Evolutionary conservation across 2,888 invertebrate genomes (phyloP).

Genomic region (Unio delphinus): DNA sequence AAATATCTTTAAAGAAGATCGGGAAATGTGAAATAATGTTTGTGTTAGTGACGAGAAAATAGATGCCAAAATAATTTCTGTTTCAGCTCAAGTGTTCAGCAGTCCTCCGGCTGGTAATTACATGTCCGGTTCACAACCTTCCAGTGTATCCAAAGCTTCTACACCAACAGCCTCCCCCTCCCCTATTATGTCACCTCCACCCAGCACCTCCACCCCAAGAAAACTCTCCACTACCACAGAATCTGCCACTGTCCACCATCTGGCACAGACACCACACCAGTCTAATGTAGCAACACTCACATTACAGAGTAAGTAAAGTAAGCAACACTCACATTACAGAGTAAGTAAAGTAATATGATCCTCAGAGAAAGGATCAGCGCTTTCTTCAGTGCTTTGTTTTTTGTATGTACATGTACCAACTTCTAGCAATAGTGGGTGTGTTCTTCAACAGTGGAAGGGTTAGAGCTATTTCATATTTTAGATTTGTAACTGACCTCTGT

Average conservation of each 20-base stretch:
- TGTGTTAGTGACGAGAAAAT: no score
- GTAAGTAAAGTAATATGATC: no score
- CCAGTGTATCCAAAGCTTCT: conserved; percentile 19
- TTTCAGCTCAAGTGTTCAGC: conserved; percentile 31
- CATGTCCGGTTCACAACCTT: not conserved
- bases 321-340: conserved; percentile 11
- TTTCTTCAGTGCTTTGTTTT: no score
- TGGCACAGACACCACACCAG: conserved; percentile 37
- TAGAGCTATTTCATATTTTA: no score
- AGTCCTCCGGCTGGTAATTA: conserved; percentile 16
- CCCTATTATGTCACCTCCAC: conserved; percentile 33
- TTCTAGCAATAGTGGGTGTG: no score
- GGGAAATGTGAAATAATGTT: no score
- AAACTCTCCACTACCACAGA: conserved; percentile 14
- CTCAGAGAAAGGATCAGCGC: no score
- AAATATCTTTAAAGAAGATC: no score
- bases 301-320: no score
- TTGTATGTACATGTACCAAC: no score
- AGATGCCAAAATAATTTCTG: not conserved
- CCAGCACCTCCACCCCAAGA: conserved; percentile 15
- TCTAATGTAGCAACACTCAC: conserved; percentile 25
- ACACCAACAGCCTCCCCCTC: conserved; percentile 32
- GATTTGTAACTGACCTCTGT: no score
- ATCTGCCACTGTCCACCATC: conserved; percentile 34
- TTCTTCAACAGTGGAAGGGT: no score